These are phyloP conservation scores for Hormaphis cornu DNA, from an alignment of 1,140 invertebrate species.

Conservation along the genomic window DNA sequence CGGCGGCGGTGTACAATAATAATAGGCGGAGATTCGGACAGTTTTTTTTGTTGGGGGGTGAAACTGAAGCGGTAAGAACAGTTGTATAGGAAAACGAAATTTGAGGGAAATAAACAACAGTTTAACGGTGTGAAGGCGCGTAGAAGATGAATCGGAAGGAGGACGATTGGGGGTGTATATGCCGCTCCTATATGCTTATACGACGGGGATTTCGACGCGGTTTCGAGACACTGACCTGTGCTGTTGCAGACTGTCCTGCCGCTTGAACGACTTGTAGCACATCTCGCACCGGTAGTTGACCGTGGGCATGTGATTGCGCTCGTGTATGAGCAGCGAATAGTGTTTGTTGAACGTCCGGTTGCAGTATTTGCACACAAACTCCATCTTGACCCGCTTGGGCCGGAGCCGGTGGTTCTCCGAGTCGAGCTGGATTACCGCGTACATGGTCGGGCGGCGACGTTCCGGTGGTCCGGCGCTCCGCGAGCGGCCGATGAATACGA, in stretches of 20 bases:
- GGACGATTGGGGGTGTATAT: no score
- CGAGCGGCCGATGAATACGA: not conserved
- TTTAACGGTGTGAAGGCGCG: no score
- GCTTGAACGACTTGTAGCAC: constrained; percentile 95
- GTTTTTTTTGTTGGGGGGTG: no score
- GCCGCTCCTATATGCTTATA: no score
- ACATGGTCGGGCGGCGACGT: constrained; percentile 52
- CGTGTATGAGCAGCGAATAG: constrained; percentile 99
- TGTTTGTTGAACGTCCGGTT: constrained; percentile 97
- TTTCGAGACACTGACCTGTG: constrained; percentile 66
- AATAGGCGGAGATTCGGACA: no score
- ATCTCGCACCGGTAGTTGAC: constrained; percentile 97
- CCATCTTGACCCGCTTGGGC: constrained; percentile 82
- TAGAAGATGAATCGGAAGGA: no score
- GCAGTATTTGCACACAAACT: constrained; percentile 99
- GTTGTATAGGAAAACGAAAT: no score
- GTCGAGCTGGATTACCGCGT: constrained; percentile 79
- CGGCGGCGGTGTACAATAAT: no score
- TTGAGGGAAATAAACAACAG: no score
- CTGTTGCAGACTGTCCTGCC: constrained; percentile 91
- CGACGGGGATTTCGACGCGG: not conserved
- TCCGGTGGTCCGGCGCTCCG: not conserved
- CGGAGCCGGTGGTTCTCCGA: constrained; percentile 82
- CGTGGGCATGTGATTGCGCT: constrained; percentile 88
- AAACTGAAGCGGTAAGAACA: no score